phyloP scores from a whole-genome alignment of 2,113 vertebrate genomes.

The Stercorarius parasiticus region DNA sequence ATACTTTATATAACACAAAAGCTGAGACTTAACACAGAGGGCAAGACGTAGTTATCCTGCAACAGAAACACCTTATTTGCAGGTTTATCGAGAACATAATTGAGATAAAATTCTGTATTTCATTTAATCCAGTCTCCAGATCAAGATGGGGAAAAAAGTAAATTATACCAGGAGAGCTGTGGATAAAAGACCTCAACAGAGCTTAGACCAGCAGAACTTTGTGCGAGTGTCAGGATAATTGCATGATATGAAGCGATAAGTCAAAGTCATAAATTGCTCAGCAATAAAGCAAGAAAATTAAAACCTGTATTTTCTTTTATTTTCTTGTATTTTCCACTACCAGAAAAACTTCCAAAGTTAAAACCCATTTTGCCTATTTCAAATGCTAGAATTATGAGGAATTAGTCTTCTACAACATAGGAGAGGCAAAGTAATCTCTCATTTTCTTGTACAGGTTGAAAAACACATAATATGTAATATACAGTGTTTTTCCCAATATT shows the following conservation, averaged over 20 bases:
- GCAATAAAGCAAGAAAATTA: not conserved
- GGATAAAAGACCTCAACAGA: not conserved
- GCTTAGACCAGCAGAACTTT: not conserved
- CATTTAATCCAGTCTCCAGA: not conserved
- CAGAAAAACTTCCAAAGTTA: not conserved
- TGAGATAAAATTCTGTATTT: not conserved
- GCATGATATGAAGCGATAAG: not conserved
- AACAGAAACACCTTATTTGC: not conserved
- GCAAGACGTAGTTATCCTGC: not conserved
- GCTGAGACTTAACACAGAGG: not conserved
- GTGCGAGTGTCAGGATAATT: not conserved
- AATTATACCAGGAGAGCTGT: not conserved
- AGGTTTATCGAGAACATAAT: not conserved
- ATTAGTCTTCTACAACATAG: not conserved
- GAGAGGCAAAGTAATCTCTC: fast-evolving
- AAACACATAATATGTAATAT: fast-evolving
- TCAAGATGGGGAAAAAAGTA: not conserved
- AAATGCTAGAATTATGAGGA: not conserved
- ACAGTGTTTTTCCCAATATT: fast-evolving
- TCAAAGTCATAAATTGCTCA: not conserved
- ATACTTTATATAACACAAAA: not conserved
- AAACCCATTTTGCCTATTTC: not conserved
- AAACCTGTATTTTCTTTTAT: not conserved
- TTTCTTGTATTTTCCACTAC: not conserved
- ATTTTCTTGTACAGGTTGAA: not conserved